These are phyloP conservation scores for Patiria pectinifera DNA, from an alignment of 53 echinoderm and acorn worm species.

Conservation along the genomic window DNA sequence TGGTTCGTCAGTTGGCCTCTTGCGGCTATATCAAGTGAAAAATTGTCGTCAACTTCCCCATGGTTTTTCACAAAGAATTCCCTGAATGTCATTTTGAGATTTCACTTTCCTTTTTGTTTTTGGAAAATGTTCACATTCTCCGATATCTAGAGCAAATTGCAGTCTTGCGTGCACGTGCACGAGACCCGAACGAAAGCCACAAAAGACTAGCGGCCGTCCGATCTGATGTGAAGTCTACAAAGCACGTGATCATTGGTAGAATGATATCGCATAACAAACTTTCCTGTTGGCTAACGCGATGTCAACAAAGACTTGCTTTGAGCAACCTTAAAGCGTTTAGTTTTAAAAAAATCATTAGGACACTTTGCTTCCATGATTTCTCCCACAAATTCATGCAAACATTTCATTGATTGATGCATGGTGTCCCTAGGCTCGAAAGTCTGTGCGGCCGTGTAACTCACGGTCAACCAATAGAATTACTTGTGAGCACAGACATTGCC, in stretches of 20 bases:
- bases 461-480: background rate
- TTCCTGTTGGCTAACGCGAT: background rate
- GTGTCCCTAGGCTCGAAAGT: background rate
- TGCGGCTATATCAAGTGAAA: too few species aligned
- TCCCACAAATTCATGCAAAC: background rate
- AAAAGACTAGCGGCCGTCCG: background rate
- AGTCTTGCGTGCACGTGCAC: background rate
- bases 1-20: too few species aligned
- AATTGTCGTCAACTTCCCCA: too few species aligned
- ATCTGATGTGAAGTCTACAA: too few species aligned
- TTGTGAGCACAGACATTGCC: background rate
- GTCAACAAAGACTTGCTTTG: background rate
- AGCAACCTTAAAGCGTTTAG: background rate
- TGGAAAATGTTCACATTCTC: too few species aligned
- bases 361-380: background rate
- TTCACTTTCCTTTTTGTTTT: too few species aligned
- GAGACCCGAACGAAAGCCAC: background rate
- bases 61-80: too few species aligned
- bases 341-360: background rate
- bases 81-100: too few species aligned
- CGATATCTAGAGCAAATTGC: too few species aligned
- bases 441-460: background rate
- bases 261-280: background rate
- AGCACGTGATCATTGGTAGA: too few species aligned
- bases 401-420: background rate